Conservation (phyloP, 2,888 invertebrate genomes). For the Blastobasis lacticolella region DNA sequence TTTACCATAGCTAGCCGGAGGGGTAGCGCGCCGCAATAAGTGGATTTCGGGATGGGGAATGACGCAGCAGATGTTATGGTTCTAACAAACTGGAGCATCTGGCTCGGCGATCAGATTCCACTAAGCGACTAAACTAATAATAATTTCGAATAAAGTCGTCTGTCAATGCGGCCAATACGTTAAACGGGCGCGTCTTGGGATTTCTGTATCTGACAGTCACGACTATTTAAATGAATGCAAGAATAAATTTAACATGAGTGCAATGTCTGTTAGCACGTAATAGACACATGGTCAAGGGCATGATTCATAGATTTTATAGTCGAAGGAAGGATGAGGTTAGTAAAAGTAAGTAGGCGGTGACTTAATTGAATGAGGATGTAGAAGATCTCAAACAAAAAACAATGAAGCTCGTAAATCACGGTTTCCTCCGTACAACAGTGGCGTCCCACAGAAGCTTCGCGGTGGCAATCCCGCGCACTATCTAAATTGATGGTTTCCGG, state of each 20-base stretch:
- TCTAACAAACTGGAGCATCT: conserved; percentile 23
- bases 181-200: neutral
- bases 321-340: neutral
- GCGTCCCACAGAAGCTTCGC: conserved; percentile 63
- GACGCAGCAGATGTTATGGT: conserved; percentile 41
- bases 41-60: conserved; percentile 31
- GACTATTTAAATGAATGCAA: conserved; percentile 4
- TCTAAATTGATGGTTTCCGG: conserved; percentile 73
- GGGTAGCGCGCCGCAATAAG: conserved; percentile 23
- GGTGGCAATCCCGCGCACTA: conserved; percentile 65
- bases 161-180: conserved; percentile 10
- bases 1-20: conserved; percentile 19
- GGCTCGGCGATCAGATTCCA: conserved; percentile 21
- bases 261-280: neutral
- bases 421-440: conserved; percentile 64
- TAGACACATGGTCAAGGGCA: conserved; percentile 1
- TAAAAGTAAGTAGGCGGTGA: conserved; percentile 7
- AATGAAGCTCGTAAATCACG: conserved; percentile 69
- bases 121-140: conserved; percentile 11
- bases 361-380: conserved; percentile 47
- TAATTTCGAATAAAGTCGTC: conserved; percentile 6
- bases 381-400: conserved; percentile 57
- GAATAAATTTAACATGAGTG: neutral
- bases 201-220: conserved; percentile 1
- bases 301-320: neutral